Evolutionary conservation across 2,888 invertebrate species (phyloP), one percentile per base, ranked within the genome.

Genomic region (Macrosoma leucophasiata): DNA sequence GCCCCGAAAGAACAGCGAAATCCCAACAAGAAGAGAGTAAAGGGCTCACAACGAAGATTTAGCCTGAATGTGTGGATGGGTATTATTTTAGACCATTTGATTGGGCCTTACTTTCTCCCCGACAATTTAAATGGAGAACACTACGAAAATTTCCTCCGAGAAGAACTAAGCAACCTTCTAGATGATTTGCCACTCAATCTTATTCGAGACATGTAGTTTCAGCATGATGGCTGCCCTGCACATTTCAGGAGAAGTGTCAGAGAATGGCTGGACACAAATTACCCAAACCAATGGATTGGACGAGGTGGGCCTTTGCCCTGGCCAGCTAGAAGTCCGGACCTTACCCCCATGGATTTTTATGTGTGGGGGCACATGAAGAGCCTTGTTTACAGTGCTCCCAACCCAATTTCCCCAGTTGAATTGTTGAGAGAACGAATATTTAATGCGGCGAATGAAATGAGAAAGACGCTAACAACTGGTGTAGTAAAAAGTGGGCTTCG

Each of bases 71-170:
- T 24, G 13, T 24, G 24, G 24, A 20, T 29, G 8, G 54, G 54
- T 4, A 48, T 56, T 3, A 52, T 54, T 3, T 30, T 31, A 0
- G 44, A 52, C 9, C 31, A 20, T 19, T 20, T 29, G 29, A 29
- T 29, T 29, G 20, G 20, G 10, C 29, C 29, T 19, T 20, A 29
- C 20, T 29, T 29, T 26, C 26, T 55, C 0, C 26, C 26, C 4
- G 26, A 26, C 15, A 26, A 26, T 26, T 14, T 26, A 26, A 26
- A 26, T 36, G 51, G 29, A 4, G 29, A 24, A 18, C 7, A 8
- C 13, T 36, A 36, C 14, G 29, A 37, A 33, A 33, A 24, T 7
- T 37, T 33, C 12, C 9, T 29, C n/a, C 8, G 11, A 21, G 11
- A 21, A 10, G 6, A 10, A 21, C 9, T 21, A 4, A n/a, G 9